phyloP scores from a whole-genome alignment of 2,888 invertebrate species.

The Chaitophorus viminalis region DNA sequence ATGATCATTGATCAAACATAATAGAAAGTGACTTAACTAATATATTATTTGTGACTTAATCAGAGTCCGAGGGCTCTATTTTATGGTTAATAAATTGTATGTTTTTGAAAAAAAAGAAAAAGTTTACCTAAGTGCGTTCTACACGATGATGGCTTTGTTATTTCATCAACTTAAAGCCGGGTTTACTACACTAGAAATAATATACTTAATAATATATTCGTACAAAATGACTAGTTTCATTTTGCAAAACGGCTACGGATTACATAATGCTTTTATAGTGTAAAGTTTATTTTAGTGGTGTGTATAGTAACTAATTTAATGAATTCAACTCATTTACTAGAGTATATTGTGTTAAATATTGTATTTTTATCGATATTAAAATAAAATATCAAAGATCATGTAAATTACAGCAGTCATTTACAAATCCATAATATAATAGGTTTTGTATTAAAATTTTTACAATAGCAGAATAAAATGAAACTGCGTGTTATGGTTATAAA shows the following conservation, averaged over 20 bases:
- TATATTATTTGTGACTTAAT: too few species aligned
- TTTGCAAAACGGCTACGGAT: constrained; percentile 4
- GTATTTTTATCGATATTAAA: background rate
- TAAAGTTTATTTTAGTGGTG: constrained; percentile 8
- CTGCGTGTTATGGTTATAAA: too few species aligned
- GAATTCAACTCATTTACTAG: background rate
- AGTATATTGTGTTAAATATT: constrained; percentile 12
- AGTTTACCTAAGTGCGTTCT: background rate
- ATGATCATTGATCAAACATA: too few species aligned
- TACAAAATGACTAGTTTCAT: background rate
- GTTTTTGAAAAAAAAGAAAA: background rate
- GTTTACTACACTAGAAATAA: background rate
- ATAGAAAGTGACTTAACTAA: too few species aligned
- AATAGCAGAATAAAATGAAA: too few species aligned
- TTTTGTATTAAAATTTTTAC: too few species aligned
- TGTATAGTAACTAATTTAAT: constrained; percentile 32
- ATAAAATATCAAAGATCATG: too few species aligned
- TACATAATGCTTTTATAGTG: constrained; percentile 24
- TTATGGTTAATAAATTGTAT: background rate
- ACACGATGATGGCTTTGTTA: background rate
- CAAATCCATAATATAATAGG: too few species aligned
- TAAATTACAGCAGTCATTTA: too few species aligned
- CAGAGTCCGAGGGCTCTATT: background rate
- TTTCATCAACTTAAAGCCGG: constrained; percentile 20
- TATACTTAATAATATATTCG: constrained; percentile 14